Evolutionary conservation across 2,888 invertebrate genomes (phyloP).

Genomic region (Chirona hameri): DNA sequence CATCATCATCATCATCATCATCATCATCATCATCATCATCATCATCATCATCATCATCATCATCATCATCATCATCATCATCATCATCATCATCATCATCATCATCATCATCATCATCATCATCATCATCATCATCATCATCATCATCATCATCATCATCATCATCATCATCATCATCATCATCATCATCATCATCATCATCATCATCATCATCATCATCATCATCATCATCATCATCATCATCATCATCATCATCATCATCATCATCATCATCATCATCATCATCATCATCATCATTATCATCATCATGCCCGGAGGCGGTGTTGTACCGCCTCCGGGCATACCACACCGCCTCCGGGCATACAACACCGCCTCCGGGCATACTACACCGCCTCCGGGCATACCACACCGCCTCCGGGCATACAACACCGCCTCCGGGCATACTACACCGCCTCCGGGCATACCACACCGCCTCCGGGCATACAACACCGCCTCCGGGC

Average conservation of each 20-base stretch:
- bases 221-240: not conserved
- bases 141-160: slow-evolving; percentile 22
- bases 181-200: not conserved
- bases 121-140: slow-evolving; percentile 22
- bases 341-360: too few relatives aligned
- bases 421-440: too few relatives aligned
- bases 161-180: slow-evolving; percentile 22
- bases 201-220: slow-evolving; percentile 22
- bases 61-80: slow-evolving; percentile 22
- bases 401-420: too few relatives aligned
- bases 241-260: slow-evolving; percentile 22
- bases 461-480: too few relatives aligned
- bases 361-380: too few relatives aligned
- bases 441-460: too few relatives aligned
- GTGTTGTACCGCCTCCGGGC: too few relatives aligned
- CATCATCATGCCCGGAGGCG: not conserved
- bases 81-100: slow-evolving; percentile 22
- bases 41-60: slow-evolving; percentile 22
- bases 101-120: slow-evolving; percentile 22
- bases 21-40: slow-evolving; percentile 22
- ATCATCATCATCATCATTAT: slow-evolving; percentile 22
- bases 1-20: slow-evolving; percentile 22
- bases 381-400: too few relatives aligned
- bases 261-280: slow-evolving; percentile 22
- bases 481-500: too few relatives aligned